Conservation (phyloP, 2,113 vertebrate genomes). For the Gymnorhina tibicen region DNA sequence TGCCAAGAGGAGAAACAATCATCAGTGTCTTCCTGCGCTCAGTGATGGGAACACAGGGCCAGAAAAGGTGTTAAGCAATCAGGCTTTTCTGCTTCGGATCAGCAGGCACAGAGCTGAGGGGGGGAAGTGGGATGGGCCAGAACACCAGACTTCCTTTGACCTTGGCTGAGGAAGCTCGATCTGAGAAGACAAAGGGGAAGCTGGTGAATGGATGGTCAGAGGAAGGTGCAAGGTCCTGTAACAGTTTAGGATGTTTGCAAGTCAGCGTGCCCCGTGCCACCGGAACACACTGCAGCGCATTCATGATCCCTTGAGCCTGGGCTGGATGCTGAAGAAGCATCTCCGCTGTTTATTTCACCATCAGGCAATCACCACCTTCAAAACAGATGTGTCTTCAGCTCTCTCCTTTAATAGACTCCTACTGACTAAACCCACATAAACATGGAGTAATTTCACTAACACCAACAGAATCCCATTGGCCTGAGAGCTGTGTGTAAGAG, state of each 20-base stretch:
- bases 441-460: background rate
- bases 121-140: background rate
- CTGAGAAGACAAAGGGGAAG: background rate
- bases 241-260: background rate
- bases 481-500: background rate
- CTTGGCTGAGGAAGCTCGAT: background rate
- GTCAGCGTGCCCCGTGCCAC: rapidly evolving
- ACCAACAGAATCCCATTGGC: background rate
- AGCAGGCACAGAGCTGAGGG: background rate
- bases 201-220: background rate
- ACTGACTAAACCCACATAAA: background rate
- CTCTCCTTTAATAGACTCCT: conserved; percentile 1
- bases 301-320: background rate
- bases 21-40: background rate
- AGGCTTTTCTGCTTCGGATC: rapidly evolving
- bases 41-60: background rate
- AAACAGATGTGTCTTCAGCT: background rate
- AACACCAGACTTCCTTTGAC: background rate
- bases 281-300: background rate
- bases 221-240: background rate
- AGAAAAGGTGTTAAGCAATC: background rate
- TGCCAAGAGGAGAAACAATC: background rate
- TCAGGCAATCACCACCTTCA: background rate
- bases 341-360: background rate
- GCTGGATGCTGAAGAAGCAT: background rate